phyloP scores from a whole-genome alignment of 2,797 vertebrate genomes.

The Catharus ustulatus region DNA sequence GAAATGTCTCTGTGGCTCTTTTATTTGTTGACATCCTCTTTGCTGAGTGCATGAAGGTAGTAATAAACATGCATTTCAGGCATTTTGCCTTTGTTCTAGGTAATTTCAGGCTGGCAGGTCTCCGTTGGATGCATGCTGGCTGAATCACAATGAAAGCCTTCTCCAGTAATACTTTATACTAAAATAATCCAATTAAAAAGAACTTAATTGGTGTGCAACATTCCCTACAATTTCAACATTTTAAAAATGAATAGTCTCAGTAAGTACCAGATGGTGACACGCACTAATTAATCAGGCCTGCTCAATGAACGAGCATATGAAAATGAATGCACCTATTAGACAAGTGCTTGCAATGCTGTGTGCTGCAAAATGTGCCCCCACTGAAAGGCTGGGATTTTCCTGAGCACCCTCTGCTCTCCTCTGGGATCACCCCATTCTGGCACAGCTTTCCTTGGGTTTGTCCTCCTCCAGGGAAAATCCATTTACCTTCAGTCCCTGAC shows the following conservation, averaged over 20 bases:
- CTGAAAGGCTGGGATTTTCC: background rate
- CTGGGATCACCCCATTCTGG: conserved; percentile 13
- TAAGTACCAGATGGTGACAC: conserved; percentile 81
- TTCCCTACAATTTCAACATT: conserved; percentile 82
- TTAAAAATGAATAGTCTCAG: conserved; percentile 79
- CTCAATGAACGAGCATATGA: conserved; percentile 75
- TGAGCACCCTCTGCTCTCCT: background rate
- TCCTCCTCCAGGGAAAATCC: background rate
- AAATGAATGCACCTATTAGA: conserved; percentile 78
- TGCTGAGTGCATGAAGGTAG: background rate
- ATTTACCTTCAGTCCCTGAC: background rate
- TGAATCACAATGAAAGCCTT: conserved; percentile 77
- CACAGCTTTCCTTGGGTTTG: background rate
- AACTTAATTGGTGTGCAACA: conserved; percentile 80
- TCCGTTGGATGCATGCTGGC: conserved; percentile 52
- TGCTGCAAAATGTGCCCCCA: conserved; percentile 27
- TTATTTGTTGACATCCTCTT: conserved; percentile 10
- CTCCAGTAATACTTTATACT: conserved; percentile 75
- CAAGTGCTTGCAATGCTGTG: conserved; percentile 52
- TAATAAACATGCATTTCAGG: conserved; percentile 35
- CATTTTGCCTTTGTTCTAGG: conserved; percentile 68
- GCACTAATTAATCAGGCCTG: conserved; percentile 79
- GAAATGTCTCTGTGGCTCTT: background rate
- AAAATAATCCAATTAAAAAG: conserved; percentile 80
- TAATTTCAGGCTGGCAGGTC: conserved; percentile 71